Conservation (phyloP, 2,888 invertebrate species). For the Mesochorus sp. region DNA sequence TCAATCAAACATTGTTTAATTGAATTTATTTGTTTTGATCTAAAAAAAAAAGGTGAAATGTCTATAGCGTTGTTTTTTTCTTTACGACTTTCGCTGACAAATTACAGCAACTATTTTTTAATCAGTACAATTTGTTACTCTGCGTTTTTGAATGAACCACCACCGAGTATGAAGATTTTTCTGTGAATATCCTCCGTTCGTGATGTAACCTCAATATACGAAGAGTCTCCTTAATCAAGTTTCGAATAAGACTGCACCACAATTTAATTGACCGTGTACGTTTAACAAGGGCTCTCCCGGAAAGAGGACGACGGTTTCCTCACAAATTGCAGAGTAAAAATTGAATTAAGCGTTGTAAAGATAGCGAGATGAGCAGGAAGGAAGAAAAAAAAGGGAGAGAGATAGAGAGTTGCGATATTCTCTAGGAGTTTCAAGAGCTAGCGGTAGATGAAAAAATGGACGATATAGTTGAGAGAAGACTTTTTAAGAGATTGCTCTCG, state of each 20-base stretch:
- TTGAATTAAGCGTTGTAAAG: not conserved
- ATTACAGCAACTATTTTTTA: too few relatives aligned
- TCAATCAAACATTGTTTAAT: too few relatives aligned
- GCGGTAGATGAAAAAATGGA: not conserved
- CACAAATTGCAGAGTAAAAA: not conserved
- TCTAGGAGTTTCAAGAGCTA: not conserved
- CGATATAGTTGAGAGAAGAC: not conserved
- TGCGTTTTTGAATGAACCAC: not conserved
- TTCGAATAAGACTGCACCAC: slow-evolving; percentile 18
- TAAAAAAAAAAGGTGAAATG: too few relatives aligned
- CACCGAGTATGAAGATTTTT: not conserved
- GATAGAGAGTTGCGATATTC: not conserved
- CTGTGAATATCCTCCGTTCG: slow-evolving; percentile 4
- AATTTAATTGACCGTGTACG: slow-evolving; percentile 2
- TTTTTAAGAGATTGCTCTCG: slow-evolving; percentile 26
- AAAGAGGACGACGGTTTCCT: slow-evolving; percentile 1
- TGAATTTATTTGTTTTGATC: too few relatives aligned
- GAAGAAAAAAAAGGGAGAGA: not conserved
- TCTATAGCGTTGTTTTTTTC: too few relatives aligned
- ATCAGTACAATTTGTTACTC: not conserved
- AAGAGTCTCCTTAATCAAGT: not conserved
- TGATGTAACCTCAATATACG: slow-evolving; percentile 1
- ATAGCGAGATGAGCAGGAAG: not conserved
- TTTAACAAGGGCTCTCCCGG: not conserved
- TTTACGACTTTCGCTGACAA: too few relatives aligned